Evolutionary conservation across 2,797 vertebrate genomes (phyloP), one percentile per base, ranked within the genome.

Genomic region (Meda fulgida): DNA sequence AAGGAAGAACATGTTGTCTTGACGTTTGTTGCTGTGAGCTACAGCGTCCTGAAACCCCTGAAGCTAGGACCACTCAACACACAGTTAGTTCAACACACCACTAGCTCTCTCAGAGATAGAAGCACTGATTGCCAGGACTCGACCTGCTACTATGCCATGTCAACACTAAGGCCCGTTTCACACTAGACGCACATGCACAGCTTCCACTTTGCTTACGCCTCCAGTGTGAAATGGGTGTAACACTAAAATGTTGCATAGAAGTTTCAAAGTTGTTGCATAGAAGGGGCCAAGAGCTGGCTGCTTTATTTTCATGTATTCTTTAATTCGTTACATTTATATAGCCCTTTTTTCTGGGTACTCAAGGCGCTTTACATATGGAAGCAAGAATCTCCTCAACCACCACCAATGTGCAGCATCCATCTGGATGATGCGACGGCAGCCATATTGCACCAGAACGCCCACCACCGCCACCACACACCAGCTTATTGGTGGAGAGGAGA

Each of bases 21-120:
- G 71, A 43, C 55, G 53, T 55, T 48, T 48, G 43, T 43, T 76
- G 63, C 78, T 86, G 75, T 29, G 46, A 81, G 84, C 21, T 69
- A 71, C 70, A 67, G 65, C 13, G 31, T 40, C 36, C 81, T 51
- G 53, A 87, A 83, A 76, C 36, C 58, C 73, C 84, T 73, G 7
- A 21, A 81, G 55, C 66, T 51, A 80, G 60, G 83, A 76, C 76
- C 80, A 53, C 80, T 77, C 55, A 78, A 85, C 72, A 69, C n/a
- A 0, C 1, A 31, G 31, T 31, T 31, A 31, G 31, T 31, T 31
- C 31, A 31, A 31, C 31, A 31, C 31, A 18, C 14, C 63, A 16
- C 63, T 65, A 31, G 29, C 40, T 29, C 58, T 38, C 65, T 67
- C 46, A 19, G 34, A 67, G 70, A 65, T 11, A 83, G 58, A 77